Percentiles rank a stretch among this genome's conserved stretches.
These are phyloP conservation scores for Apostichopus japonicus DNA, from an alignment of 35 echinoderm and acorn worm genomes.

Conservation along the genomic window DNA sequence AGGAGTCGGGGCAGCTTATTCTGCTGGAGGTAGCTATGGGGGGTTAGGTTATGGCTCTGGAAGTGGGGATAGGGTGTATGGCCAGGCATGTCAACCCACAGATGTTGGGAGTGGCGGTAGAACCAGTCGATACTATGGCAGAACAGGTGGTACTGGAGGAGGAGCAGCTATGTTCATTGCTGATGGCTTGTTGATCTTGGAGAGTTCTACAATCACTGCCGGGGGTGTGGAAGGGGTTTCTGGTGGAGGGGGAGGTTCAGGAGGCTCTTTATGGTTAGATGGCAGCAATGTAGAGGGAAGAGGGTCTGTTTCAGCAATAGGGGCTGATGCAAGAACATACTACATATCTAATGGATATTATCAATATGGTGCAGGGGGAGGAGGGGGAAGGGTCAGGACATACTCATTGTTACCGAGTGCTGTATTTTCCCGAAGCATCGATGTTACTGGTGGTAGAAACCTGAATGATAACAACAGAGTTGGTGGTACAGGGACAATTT, in stretches of 20 bases:
- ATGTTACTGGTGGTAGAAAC: slow-evolving; percentile 38
- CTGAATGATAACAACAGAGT: not conserved
- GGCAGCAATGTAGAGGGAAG: slow-evolving; percentile 76
- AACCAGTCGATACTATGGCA: not conserved
- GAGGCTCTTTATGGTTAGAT: slow-evolving; percentile 85
- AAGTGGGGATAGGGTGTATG: slow-evolving; percentile 51
- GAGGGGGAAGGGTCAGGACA: slow-evolving; percentile 69
- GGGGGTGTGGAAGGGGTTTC: slow-evolving; percentile 35
- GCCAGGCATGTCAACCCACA: slow-evolving; percentile 52
- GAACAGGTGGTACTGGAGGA: slow-evolving; percentile 63
- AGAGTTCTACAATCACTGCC: slow-evolving; percentile 47
- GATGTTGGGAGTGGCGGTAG: slow-evolving; percentile 82
- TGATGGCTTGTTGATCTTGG: slow-evolving; percentile 46
- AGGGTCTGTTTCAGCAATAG: slow-evolving; percentile 57
- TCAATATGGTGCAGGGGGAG: slow-evolving; percentile 76
- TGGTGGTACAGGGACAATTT: slow-evolving; percentile 62
- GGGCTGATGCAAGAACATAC: slow-evolving; percentile 50
- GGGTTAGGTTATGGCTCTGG: slow-evolving; percentile 40
- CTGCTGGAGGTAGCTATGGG: slow-evolving; percentile 30
- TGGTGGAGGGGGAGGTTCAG: slow-evolving; percentile 80
- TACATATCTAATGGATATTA: not conserved
- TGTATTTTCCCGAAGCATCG: slow-evolving; percentile 21
- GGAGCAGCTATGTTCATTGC: slow-evolving; percentile 64
- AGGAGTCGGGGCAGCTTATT: slow-evolving; percentile 33
- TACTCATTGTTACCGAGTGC: slow-evolving; percentile 52